These are phyloP conservation scores for Drosophila nigricruria DNA, from an alignment of 2,888 invertebrate genomes.

Conservation along the genomic window DNA sequence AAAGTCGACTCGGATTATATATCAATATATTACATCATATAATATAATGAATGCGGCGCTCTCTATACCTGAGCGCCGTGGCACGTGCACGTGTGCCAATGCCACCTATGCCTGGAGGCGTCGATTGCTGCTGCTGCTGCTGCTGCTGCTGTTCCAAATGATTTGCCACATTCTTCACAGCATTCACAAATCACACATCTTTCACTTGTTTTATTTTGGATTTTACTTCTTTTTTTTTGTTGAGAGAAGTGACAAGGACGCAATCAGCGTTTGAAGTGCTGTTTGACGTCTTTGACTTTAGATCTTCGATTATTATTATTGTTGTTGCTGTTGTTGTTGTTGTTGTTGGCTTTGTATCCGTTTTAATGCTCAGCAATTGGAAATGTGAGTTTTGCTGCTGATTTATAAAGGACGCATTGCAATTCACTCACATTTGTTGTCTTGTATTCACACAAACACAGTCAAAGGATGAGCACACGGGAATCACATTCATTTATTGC, in stretches of 20 bases:
- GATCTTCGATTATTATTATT: slow-evolving; percentile 39
- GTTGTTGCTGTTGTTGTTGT: slow-evolving; percentile 18
- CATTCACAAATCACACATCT: slow-evolving; percentile 47
- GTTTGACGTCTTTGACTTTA: slow-evolving; percentile 71
- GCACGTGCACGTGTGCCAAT: slow-evolving; percentile 17
- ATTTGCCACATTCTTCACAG: slow-evolving; percentile 43
- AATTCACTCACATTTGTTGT: slow-evolving; percentile 32
- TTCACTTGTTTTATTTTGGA: slow-evolving; percentile 26
- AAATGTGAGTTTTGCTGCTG: slow-evolving; percentile 71
- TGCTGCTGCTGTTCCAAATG: slow-evolving; percentile 28
- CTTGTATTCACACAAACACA: slow-evolving; percentile 2
- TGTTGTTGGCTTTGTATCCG: slow-evolving; percentile 56
- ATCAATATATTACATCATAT: slow-evolving; percentile 60
- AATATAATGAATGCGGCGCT: slow-evolving; percentile 3
- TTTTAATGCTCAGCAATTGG: slow-evolving; percentile 69
- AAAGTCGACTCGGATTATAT: slow-evolving; percentile 57
- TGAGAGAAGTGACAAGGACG: slow-evolving; percentile 35
- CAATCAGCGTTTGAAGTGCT: slow-evolving; percentile 68
- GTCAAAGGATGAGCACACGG: slow-evolving; percentile 6
- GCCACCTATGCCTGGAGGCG: slow-evolving; percentile 2
- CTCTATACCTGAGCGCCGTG: slow-evolving; percentile 2
- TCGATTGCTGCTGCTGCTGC: background rate
- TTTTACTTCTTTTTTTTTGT: slow-evolving; percentile 3
- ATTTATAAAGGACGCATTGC: slow-evolving; percentile 72
- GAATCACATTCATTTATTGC: slow-evolving; percentile 28